Percentiles rank a stretch among this genome's conserved stretches.
Evolutionary conservation across 2,797 vertebrate species (phyloP).

Genomic region (Saxicola maurus): DNA sequence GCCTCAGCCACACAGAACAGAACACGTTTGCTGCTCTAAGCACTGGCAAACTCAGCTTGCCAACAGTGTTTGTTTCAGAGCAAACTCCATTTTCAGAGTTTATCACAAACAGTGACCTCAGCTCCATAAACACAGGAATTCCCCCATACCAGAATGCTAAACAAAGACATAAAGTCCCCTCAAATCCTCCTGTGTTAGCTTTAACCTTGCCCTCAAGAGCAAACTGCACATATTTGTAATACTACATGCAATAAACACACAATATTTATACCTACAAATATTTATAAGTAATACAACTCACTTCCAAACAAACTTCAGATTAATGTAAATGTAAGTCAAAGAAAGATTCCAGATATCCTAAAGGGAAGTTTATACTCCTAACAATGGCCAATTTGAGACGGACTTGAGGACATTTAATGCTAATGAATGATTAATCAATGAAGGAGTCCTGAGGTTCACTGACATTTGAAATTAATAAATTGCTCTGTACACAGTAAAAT

Average conservation of each 20-base stretch:
- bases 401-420: background rate
- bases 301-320: background rate
- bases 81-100: background rate
- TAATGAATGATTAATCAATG: background rate
- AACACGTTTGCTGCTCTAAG: background rate
- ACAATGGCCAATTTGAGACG: background rate
- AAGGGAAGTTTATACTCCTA: background rate
- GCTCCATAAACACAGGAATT: background rate
- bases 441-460: background rate
- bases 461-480: background rate
- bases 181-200: background rate
- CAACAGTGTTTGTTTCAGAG: background rate
- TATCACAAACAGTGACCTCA: background rate
- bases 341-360: background rate
- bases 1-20: background rate
- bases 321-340: background rate
- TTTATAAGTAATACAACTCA: background rate
- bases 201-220: background rate
- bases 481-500: background rate
- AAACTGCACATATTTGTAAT: background rate
- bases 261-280: background rate
- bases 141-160: background rate
- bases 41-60: background rate
- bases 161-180: background rate
- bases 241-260: background rate